A percentile compares a stretch with the other conserved stretches of the same genome.
Conservation (phyloP, 2,113 vertebrate species). For the Petromus typicus region DNA sequence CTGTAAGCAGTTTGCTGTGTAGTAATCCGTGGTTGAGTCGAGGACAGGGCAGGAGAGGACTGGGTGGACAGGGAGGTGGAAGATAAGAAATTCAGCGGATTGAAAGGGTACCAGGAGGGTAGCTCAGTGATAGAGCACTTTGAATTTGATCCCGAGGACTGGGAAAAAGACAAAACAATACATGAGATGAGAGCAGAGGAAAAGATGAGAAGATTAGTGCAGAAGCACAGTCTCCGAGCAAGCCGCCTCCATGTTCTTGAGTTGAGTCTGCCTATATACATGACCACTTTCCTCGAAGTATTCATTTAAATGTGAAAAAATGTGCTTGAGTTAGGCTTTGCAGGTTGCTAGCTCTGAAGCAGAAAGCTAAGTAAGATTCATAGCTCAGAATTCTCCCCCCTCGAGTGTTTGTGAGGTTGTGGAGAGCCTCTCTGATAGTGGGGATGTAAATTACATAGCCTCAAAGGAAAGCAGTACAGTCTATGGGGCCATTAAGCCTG, state of each 20-base stretch:
- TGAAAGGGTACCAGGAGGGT: neutral
- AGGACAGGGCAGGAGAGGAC: neutral
- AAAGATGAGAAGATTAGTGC: neutral
- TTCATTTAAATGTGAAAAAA: neutral
- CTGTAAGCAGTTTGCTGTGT: neutral
- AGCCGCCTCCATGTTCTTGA: accelerated
- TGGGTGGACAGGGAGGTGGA: neutral
- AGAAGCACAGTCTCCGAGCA: neutral
- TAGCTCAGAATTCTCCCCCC: neutral
- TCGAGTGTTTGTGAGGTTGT: neutral
- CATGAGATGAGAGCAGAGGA: neutral
- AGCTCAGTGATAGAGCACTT: neutral
- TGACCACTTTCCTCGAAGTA: neutral
- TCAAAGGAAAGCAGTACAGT: neutral
- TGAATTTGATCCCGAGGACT: neutral
- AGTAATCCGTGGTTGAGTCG: neutral
- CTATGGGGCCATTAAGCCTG: neutral
- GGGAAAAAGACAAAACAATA: neutral
- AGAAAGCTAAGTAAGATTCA: neutral
- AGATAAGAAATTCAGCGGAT: neutral
- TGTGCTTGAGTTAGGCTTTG: neutral
- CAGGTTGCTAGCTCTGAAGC: neutral
- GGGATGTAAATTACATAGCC: neutral
- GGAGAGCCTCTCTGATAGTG: neutral
- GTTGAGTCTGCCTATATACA: neutral